Evolutionary conservation across 1,140 invertebrate genomes (phyloP).

Genomic region (Bombyx mori): ASM3026992v2 NC_085110.1:1998501-1999000

Average conservation of each 20-base stretch:
- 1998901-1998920: not conserved
- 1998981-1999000: too few species aligned
- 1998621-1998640: conserved; percentile 15
- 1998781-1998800: conserved; percentile 24
- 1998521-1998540: not conserved
- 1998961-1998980: too few species aligned
- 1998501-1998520: not conserved
- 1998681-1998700: conserved; percentile 60
- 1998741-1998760: conserved; percentile 68
- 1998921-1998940: too few species aligned
- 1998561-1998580: not conserved
- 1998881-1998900: conserved; percentile 5
- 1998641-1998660: conserved; percentile 42
- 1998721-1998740: conserved; percentile 67
- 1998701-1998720: conserved; percentile 54
- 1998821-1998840: conserved; percentile 21
- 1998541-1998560: not conserved
- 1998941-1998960: too few species aligned
- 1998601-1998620: not conserved
- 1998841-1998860: not conserved
- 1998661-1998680: conserved; percentile 41
- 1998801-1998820: conserved; percentile 37
- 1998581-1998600: not conserved
- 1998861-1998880: not conserved
- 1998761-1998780: conserved; percentile 53